Conservation (phyloP, 2,888 invertebrate genomes). For the Athrips mouffetella region DNA sequence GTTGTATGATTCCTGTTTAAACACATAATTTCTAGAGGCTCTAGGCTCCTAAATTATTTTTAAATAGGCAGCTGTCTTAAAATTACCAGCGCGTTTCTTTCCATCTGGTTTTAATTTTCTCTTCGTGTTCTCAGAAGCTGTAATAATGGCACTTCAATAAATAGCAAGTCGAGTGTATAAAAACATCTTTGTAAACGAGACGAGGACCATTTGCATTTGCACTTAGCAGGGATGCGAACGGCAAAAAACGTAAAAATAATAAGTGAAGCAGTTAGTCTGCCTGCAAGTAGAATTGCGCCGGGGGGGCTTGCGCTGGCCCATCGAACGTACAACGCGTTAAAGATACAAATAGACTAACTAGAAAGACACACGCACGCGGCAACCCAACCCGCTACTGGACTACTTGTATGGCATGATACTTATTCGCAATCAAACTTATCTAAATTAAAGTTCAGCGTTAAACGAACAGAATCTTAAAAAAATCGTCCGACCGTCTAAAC, state of each 20-base stretch:
- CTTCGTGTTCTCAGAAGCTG: constrained; percentile 38
- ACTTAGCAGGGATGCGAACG: constrained; percentile 57
- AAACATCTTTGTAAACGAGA: constrained; percentile 68
- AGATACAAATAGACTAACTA: constrained; percentile 16
- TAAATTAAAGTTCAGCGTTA: background rate
- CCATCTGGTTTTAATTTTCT: constrained; percentile 19
- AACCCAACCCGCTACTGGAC: background rate
- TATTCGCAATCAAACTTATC: background rate
- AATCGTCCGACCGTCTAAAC: background rate
- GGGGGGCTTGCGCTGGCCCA: background rate
- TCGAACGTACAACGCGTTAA: background rate
- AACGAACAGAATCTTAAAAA: background rate
- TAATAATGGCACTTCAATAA: constrained; percentile 51
- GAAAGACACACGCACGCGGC: constrained; percentile 8
- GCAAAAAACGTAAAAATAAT: constrained; percentile 53
- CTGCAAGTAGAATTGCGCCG: constrained; percentile 34
- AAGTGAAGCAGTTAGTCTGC: constrained; percentile 51
- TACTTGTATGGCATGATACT: background rate
- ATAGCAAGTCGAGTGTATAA: constrained; percentile 54
- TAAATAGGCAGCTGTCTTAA: background rate
- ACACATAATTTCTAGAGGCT: too few species aligned
- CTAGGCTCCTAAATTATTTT: too few species aligned
- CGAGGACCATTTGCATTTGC: constrained; percentile 65
- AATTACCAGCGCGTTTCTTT: background rate
- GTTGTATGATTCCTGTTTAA: too few species aligned